Base-by-base conservation (phyloP, 2,888 invertebrate species). In the Drosophila cognata region DNA sequence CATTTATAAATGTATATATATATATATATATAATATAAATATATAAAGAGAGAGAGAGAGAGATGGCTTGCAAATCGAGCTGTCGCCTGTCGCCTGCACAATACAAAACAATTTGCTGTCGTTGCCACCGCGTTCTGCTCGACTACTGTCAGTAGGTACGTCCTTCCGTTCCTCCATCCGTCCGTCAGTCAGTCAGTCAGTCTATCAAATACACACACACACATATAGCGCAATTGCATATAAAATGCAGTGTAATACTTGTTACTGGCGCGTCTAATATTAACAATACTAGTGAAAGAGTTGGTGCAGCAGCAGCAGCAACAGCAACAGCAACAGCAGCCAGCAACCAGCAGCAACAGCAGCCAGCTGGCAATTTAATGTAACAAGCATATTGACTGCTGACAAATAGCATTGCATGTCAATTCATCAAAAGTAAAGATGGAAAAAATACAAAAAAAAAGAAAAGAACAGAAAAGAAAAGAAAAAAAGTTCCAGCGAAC, bases 381-480 rank as follows among this genome's bases (percentile, higher is more conserved):
- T 92, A 91, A 91, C 91, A 92, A 92, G 91, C 91, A 88, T 86
- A 91, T 91, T 92, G 92, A 91, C 91, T 92, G 90, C 93, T 92
- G 93, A 92, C 92, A 92, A 93, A 92, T 91, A 91, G 92, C 91
- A 92, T 91, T 91, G 91, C 91, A 89, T 93, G 92, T 92, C 93
- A 93, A 92, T 92, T 92, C 92, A 92, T 92, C 91, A 92, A 89
- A 92, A 88, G 83, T 74, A 75, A 72, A 55, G 52, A 59, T 51
- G 59, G 41, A 70, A 71, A 62, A 55, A 67, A 74, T 18, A 55
- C 16, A 67, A 60, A 31, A 46, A 63, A 58, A 52, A 66, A 7
- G 6, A 16, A 8, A 13, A 4, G 7, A 13, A 46, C 13, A 16
- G 7, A 25, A 46, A 46, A 8, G 16, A 28, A 25, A 16, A 13